Evolutionary conservation across 2,113 vertebrate genomes (phyloP).

Genomic region (Bettongia penicillata): DNA sequence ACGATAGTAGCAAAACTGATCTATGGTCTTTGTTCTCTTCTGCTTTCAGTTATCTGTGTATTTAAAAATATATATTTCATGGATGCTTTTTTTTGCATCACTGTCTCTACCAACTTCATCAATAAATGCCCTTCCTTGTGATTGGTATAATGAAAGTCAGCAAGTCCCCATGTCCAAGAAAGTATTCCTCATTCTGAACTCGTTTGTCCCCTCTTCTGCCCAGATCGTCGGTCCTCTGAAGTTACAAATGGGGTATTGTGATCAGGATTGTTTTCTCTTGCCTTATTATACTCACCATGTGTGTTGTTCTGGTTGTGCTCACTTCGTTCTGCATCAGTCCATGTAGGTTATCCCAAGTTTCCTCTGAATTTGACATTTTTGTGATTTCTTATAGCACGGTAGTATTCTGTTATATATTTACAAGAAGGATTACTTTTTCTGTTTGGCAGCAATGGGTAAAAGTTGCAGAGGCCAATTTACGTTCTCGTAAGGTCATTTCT

Average conservation of each 20-base stretch:
- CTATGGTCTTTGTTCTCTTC: background rate
- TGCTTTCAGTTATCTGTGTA: background rate
- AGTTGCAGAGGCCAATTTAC: background rate
- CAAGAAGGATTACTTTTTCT: background rate
- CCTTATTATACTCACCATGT: background rate
- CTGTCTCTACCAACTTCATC: background rate
- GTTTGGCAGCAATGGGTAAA: background rate
- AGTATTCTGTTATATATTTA: background rate
- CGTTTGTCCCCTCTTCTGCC: background rate
- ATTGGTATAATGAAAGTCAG: background rate
- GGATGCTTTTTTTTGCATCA: background rate
- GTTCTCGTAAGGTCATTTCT: background rate
- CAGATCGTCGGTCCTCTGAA: background rate
- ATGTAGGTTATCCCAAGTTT: background rate
- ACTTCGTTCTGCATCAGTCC: background rate
- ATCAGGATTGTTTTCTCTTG: background rate
- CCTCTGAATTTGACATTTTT: background rate
- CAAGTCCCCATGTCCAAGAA: background rate
- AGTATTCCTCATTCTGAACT: background rate
- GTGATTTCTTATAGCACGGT: background rate
- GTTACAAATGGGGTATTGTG: background rate
- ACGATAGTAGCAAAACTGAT: background rate
- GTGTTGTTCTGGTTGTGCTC: background rate
- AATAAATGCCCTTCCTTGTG: background rate
- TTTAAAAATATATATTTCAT: background rate